Evolutionary conservation across 2,113 vertebrate species (phyloP).

Genomic region (Atherinomorus stipes): DNA sequence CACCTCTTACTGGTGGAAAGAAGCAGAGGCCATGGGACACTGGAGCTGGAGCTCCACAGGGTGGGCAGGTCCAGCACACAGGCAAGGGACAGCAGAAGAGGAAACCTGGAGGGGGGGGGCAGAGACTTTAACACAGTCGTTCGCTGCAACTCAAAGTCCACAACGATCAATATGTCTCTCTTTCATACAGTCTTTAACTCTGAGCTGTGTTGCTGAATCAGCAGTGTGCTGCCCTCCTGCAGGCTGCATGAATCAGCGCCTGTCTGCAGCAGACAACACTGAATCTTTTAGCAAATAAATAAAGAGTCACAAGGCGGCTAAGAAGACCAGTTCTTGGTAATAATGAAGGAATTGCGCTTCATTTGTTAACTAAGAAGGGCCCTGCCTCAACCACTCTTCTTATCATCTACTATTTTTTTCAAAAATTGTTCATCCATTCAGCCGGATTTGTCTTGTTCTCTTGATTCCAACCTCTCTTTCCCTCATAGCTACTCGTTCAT

Average conservation of each 20-base stretch:
- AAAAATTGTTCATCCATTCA: no score
- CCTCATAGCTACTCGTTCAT: no score
- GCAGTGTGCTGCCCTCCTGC: constrained; percentile 47
- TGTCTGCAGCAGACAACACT: constrained; percentile 28
- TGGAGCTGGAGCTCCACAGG: constrained; percentile 54
- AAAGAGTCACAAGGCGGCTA: neutral
- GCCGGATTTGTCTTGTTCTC: no score
- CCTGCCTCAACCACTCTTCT: no score
- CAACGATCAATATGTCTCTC: constrained; percentile 12
- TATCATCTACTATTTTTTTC: no score
- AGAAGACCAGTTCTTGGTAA: neutral
- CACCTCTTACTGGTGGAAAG: constrained; percentile 63
- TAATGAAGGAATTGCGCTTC: no score
- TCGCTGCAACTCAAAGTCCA: constrained; percentile 13
- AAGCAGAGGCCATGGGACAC: constrained; percentile 72
- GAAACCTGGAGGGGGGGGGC: constrained; percentile 6
- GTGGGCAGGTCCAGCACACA: constrained; percentile 7
- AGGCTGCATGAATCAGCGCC: constrained; percentile 29
- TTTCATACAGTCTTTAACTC: constrained; percentile 50
- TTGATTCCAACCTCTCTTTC: no score
- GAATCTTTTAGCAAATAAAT: constrained; percentile 27
- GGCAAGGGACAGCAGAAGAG: neutral
- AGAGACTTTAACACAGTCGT: neutral
- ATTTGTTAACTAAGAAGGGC: no score
- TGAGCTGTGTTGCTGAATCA: constrained; percentile 50